Conservation (phyloP, 2,113 vertebrate genomes). For the Climacteris rufus region DNA sequence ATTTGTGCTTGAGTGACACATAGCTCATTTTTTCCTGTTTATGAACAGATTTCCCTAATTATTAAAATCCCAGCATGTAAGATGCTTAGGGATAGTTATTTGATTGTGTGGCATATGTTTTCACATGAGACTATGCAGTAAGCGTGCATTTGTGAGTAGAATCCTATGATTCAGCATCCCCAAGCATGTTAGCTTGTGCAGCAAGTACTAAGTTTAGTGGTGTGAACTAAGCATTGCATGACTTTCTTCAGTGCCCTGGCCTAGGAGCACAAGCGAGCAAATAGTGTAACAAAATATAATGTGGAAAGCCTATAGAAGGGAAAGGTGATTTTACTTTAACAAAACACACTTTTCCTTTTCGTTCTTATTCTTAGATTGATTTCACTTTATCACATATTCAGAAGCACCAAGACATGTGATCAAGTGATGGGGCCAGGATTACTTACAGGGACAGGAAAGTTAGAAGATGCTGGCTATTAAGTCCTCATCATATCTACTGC, state of each 20-base stretch:
- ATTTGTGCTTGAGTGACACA: neutral
- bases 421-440: neutral
- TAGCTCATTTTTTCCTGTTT: neutral
- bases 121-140: neutral
- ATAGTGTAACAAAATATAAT: neutral
- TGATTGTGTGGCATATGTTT: neutral
- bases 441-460: neutral
- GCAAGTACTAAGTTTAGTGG: neutral
- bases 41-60: neutral
- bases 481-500: neutral
- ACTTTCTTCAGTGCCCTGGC: neutral
- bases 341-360: neutral
- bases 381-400: neutral
- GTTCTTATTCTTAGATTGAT: neutral
- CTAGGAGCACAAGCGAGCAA: neutral
- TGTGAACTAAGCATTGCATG: neutral
- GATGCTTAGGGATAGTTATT: neutral
- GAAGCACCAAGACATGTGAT: neutral
- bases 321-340: neutral
- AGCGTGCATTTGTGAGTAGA: neutral
- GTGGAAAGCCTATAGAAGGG: neutral
- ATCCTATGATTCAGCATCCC: neutral
- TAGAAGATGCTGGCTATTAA: neutral
- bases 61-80: neutral
- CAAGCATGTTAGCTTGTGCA: neutral